Conservation (phyloP, 2,113 vertebrate genomes). For the Mellivora capensis region DNA sequence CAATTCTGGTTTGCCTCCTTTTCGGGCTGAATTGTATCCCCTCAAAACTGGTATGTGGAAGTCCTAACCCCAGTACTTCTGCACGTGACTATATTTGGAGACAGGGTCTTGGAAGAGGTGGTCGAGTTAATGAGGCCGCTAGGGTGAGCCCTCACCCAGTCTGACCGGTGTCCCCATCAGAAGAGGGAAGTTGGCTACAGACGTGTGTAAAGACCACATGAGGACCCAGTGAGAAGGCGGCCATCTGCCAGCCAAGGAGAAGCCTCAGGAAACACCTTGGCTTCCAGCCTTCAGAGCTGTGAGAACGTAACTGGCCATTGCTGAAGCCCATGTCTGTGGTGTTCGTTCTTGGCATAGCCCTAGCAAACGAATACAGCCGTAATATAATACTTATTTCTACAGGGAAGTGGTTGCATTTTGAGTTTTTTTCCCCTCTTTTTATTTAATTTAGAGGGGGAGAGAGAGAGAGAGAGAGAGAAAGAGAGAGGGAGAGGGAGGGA, state of each 20-base stretch:
- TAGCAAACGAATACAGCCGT: fast-evolving
- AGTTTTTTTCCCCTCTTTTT: background rate
- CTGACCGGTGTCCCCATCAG: background rate
- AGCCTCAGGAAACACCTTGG: too few species aligned
- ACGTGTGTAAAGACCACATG: fast-evolving
- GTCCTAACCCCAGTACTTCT: background rate
- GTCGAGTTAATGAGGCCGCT: too few species aligned
- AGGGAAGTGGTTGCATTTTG: fast-evolving
- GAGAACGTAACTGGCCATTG: background rate
- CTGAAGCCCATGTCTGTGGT: background rate
- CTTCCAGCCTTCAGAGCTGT: background rate
- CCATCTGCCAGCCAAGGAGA: too few species aligned
- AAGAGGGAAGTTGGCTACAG: background rate
- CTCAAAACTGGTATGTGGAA: background rate
- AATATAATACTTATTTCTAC: background rate
- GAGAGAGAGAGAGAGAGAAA: too few species aligned
- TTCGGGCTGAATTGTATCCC: background rate
- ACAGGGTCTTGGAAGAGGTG: background rate
- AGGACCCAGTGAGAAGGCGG: background rate
- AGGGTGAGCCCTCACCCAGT: background rate
- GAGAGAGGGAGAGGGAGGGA: background rate
- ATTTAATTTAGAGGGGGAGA: background rate
- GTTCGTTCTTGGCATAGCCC: background rate
- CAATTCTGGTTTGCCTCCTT: background rate
- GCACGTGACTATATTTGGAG: background rate